Evolutionary conservation across 1,140 invertebrate species (phyloP).

Genomic region (Anoplolepis gracilipes): DNA sequence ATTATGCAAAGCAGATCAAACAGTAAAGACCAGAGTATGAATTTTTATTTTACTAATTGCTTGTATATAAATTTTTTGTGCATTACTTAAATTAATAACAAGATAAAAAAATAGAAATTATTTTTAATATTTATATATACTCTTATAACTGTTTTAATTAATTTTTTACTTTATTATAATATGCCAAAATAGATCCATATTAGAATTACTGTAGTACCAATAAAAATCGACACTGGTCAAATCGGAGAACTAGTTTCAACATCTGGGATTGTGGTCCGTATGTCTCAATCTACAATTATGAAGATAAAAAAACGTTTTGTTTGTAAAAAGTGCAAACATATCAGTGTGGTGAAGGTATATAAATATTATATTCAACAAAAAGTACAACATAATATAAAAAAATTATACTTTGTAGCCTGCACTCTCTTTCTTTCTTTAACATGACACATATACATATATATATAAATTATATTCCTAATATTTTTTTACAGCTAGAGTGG

Average conservation of each 20-base stretch:
- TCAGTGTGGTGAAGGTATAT: slow-evolving; percentile 88
- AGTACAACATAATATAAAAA: not conserved
- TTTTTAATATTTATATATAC: not conserved
- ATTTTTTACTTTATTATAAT: not conserved
- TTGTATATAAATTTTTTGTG: slow-evolving; percentile 71
- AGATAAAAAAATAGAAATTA: not conserved
- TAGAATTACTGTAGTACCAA: slow-evolving; percentile 78
- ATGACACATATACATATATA: slow-evolving; percentile 9
- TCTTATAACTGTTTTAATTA: not conserved
- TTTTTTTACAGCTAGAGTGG: slow-evolving; percentile 80
- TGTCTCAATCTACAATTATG: slow-evolving; percentile 91
- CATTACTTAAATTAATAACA: no score
- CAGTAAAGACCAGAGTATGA: slow-evolving; percentile 88
- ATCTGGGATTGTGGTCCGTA: slow-evolving; percentile 91
- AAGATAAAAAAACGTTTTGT: slow-evolving; percentile 91
- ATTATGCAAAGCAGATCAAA: slow-evolving; percentile 85
- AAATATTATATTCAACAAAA: slow-evolving; percentile 83
- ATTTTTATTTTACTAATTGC: slow-evolving; percentile 88
- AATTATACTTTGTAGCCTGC: slow-evolving; percentile 6
- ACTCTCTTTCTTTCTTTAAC: not conserved
- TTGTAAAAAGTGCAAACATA: slow-evolving; percentile 92
- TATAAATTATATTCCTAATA: slow-evolving; percentile 13
- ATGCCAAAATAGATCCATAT: slow-evolving; percentile 73
- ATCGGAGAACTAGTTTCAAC: slow-evolving; percentile 86
- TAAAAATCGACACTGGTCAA: slow-evolving; percentile 80